Conservation (phyloP, 2,113 vertebrate genomes). For the Calypte anna region DNA sequence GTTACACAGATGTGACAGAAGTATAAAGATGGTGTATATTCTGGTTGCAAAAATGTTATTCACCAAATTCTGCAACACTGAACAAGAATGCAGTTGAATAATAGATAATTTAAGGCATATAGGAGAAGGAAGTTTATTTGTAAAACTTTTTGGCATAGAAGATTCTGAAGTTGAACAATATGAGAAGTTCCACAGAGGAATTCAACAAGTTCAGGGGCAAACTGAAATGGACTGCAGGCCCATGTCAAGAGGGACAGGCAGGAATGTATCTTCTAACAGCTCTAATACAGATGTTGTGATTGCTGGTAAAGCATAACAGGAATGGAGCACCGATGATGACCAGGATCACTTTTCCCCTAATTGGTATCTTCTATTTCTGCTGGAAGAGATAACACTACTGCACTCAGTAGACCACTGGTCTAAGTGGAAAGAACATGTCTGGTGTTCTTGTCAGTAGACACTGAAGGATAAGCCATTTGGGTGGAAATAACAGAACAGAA, state of each 20-base stretch:
- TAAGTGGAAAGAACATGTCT: not conserved
- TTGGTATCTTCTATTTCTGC: not conserved
- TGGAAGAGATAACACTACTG: not conserved
- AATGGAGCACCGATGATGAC: not conserved
- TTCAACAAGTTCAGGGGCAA: not conserved
- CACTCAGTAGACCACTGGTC: not conserved
- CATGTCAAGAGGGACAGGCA: not conserved
- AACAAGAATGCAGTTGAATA: not conserved
- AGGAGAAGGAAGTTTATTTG: not conserved
- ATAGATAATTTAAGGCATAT: not conserved
- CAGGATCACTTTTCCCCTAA: not conserved
- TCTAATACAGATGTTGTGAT: not conserved
- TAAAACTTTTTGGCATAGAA: not conserved
- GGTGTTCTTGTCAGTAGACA: not conserved
- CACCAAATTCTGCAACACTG: not conserved
- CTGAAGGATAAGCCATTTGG: not conserved
- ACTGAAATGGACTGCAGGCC: not conserved
- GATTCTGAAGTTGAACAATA: not conserved
- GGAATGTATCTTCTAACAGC: not conserved
- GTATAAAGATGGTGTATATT: not conserved
- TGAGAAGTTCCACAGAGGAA: not conserved
- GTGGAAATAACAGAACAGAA: not conserved
- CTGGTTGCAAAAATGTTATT: not conserved
- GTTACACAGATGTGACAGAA: not conserved
- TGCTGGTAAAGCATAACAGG: not conserved